Base-by-base conservation (phyloP, 1,140 invertebrate genomes). In the Saccostrea echinata region DNA sequence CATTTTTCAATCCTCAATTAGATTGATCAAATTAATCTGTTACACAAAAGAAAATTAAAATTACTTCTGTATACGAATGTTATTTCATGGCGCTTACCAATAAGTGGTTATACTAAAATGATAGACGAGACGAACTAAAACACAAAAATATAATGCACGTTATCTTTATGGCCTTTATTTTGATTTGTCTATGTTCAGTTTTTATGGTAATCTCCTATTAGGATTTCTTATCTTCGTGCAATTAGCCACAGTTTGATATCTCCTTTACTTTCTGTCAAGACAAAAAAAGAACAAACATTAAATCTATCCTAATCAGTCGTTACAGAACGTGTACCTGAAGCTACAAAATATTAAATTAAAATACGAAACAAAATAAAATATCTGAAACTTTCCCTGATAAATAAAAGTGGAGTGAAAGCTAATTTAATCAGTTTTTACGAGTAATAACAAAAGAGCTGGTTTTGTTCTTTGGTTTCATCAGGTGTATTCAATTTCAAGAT, bases 341-440 rank as follows among this genome's bases (percentile, higher is more conserved):
- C 68, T 30, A 76, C 24, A 30, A 76, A 24, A 30, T 27, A 76
- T 76, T 76, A 76, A 76, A 76, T 76, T 30, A 76, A 76, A 76
- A 76, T 76, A 76, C 27, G 68, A 76, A 76, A 76, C 68, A 76
- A 33, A 76, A 76, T 76, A 76, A 33, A 76, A 76, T 76, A 76
- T 33, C 24, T 76, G 11, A 76, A 76, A 76, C 68, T 76, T 76
- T 76, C 68, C 68, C 68, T 18, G 68, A 76, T 76, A 76, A 76
- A 76, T 76, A 76, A 76, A 76, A 76, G 68, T 76, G 30, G 68
- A 76, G 68, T 76, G 68, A 30, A 76, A 76, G 27, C 68, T 76
- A 76, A 76, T 76, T 76, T 76, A 76, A 76, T 76, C 68, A 76
- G 27, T 76, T 76, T 76, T 76, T 76, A 76, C 68, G 68, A 76